These are phyloP conservation scores for Eclectus roratus DNA, from an alignment of 2,113 vertebrate species.

Conservation along the genomic window DNA sequence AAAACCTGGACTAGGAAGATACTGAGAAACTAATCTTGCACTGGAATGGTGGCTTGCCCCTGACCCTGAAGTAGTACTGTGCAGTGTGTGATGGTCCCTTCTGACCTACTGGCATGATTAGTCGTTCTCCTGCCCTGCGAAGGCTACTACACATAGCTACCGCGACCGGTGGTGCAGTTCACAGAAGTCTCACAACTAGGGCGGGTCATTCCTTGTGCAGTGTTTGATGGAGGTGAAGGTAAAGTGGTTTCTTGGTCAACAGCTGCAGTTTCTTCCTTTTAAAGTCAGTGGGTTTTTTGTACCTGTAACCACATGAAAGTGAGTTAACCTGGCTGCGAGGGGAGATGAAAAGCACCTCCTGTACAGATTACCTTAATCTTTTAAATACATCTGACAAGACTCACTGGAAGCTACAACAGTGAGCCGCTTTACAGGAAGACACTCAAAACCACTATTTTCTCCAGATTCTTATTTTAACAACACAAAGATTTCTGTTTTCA, in stretches of 20 bases:
- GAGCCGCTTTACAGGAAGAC: neutral
- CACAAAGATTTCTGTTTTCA: neutral
- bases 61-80: constrained; percentile 49
- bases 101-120: constrained; percentile 16
- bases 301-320: constrained; percentile 77
- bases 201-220: constrained; percentile 89
- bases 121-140: neutral
- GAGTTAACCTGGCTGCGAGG: neutral
- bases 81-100: constrained; percentile 11
- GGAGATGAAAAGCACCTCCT: neutral
- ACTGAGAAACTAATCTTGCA: neutral
- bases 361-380: neutral
- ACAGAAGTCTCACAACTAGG: constrained; percentile 44
- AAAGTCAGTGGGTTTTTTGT: constrained; percentile 99
- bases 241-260: constrained; percentile 98
- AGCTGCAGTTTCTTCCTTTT: constrained; percentile 98
- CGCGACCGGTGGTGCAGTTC: constrained; percentile 39
- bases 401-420: neutral
- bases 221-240: constrained; percentile 95
- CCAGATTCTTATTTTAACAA: neutral
- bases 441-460: neutral
- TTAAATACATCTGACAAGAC: neutral
- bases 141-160: constrained; percentile 55
- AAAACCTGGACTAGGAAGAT: constrained; percentile 62
- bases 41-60: neutral